Percentiles rank a stretch among this genome's conserved stretches.
phyloP scores from a whole-genome alignment of 2,113 vertebrate species.

The Ploceus nigricollis region DNA sequence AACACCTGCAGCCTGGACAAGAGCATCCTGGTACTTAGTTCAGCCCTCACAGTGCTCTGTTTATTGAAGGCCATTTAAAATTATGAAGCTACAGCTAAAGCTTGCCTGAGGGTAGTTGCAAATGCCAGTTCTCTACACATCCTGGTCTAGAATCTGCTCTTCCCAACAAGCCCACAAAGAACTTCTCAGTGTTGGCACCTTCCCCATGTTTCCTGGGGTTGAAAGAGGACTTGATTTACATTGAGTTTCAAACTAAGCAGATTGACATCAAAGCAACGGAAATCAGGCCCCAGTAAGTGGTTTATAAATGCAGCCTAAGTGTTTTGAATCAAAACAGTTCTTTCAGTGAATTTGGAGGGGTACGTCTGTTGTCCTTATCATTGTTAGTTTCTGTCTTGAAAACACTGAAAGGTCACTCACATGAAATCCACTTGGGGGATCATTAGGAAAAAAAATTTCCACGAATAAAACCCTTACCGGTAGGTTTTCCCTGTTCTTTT shows the following conservation, averaged over 20 bases:
- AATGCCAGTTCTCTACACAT: background rate
- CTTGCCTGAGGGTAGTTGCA: background rate
- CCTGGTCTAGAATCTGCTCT: background rate
- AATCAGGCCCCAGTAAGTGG: slow-evolving; percentile 29
- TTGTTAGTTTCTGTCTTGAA: slow-evolving; percentile 23
- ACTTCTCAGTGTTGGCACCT: background rate
- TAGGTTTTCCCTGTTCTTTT: background rate
- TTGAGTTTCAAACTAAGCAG: slow-evolving; percentile 11
- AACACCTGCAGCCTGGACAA: background rate
- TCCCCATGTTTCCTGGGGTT: background rate
- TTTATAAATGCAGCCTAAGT: slow-evolving; percentile 51
- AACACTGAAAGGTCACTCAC: background rate
- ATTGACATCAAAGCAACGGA: slow-evolving; percentile 50
- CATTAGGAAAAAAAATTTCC: background rate
- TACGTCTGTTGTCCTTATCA: background rate
- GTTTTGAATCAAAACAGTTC: slow-evolving; percentile 56
- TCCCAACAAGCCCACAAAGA: background rate
- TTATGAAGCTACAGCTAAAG: background rate
- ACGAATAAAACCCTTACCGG: background rate
- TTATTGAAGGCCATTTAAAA: background rate
- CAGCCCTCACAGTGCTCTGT: rapidly evolving
- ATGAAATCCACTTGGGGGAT: background rate
- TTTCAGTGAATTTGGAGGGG: slow-evolving; percentile 20
- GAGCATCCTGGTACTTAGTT: background rate
- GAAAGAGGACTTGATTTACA: slow-evolving; percentile 45